These are phyloP conservation scores for Gobius niger DNA, from an alignment of 2,113 vertebrate species.

Conservation along the genomic window DNA sequence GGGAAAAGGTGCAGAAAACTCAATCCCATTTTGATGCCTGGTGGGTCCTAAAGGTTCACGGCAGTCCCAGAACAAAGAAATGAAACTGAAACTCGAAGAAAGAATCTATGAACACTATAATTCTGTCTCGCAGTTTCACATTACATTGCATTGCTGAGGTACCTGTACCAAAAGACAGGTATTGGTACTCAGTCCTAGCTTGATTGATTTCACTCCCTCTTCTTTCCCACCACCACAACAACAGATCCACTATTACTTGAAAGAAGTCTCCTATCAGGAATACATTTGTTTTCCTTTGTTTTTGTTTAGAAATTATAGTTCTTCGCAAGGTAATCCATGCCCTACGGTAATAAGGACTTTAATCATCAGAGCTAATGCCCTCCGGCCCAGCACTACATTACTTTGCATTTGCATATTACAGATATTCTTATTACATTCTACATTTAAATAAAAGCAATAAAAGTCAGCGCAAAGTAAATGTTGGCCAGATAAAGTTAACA, in stretches of 20 bases:
- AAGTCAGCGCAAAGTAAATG: constrained; percentile 49
- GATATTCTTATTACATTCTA: constrained; percentile 28
- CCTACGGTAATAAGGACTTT: constrained; percentile 18
- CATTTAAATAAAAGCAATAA: constrained; percentile 39
- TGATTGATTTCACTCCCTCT: background rate
- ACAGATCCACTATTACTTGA: background rate
- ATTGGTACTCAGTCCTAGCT: too few species aligned
- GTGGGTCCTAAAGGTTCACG: too few species aligned
- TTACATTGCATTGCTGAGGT: too few species aligned
- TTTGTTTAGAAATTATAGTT: constrained; percentile 9
- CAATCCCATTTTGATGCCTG: too few species aligned
- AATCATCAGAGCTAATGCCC: constrained; percentile 24
- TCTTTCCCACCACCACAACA: background rate
- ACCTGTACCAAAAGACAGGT: too few species aligned
- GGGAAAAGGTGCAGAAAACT: too few species aligned
- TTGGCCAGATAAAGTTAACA: constrained; percentile 60
- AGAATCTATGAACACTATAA: too few species aligned
- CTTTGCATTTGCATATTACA: constrained; percentile 45
- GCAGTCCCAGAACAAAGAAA: too few species aligned
- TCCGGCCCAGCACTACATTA: constrained; percentile 7
- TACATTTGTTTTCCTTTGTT: background rate
- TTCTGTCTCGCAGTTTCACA: too few species aligned
- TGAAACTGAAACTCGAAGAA: too few species aligned
- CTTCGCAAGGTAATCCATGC: constrained; percentile 13
- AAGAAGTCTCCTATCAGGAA: background rate